Evolutionary conservation across 2,888 invertebrate species (phyloP).

Genomic region (Busseola fusca): DNA sequence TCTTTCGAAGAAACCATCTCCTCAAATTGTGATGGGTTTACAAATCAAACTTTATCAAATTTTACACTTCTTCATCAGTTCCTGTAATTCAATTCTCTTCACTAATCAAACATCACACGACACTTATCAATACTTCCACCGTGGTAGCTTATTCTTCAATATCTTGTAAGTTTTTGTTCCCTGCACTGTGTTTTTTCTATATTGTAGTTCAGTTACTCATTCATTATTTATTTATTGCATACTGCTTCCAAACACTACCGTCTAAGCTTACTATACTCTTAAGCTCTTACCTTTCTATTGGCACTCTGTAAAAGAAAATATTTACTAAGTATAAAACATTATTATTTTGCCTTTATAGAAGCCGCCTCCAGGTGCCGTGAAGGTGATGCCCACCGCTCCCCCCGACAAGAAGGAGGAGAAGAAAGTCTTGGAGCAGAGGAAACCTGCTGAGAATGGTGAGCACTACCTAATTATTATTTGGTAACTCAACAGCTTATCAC

Average conservation of each 20-base stretch:
- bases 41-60: background rate
- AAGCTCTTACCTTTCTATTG: background rate
- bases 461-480: background rate
- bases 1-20: slow-evolving; percentile 1
- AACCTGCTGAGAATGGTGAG: slow-evolving; percentile 84
- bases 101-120: background rate
- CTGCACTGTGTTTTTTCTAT: slow-evolving; percentile 2
- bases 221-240: slow-evolving; percentile 3
- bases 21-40: background rate
- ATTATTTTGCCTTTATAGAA: slow-evolving; percentile 89
- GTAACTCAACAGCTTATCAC: no score
- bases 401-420: slow-evolving; percentile 88
- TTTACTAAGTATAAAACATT: background rate
- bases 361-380: slow-evolving; percentile 94
- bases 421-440: slow-evolving; percentile 75
- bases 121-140: background rate
- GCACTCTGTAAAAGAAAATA: background rate
- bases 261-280: slow-evolving; percentile 13
- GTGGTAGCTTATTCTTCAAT: background rate
- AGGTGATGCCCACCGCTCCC: slow-evolving; percentile 93
- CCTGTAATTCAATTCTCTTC: background rate
- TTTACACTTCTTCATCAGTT: background rate
- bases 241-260: slow-evolving; percentile 11
- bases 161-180: background rate
- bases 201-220: slow-evolving; percentile 9